Evolutionary conservation across 2,888 invertebrate species (phyloP).

Genomic region (Troilus luridus): DNA sequence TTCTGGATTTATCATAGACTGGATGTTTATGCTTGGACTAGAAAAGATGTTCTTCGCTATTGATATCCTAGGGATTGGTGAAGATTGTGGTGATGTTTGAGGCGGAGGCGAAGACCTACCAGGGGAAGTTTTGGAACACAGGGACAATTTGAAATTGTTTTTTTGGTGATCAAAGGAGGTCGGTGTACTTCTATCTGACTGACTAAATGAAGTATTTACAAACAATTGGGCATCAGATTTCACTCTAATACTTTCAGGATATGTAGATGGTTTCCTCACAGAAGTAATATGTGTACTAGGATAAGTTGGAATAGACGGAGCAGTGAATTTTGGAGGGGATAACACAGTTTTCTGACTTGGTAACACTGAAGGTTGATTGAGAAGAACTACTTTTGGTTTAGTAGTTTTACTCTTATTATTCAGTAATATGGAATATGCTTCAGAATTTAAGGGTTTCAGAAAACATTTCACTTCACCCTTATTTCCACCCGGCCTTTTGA

Average conservation of each 20-base stretch:
- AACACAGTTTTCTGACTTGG: constrained; percentile 19
- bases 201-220: constrained; percentile 16
- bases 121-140: not conserved
- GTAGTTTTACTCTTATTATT: constrained; percentile 32
- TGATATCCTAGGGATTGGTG: constrained; percentile 58
- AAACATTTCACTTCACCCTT: constrained; percentile 52
- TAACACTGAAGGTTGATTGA: constrained; percentile 42
- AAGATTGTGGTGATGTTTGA: constrained; percentile 2
- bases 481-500: constrained; percentile 44
- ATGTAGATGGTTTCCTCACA: not conserved
- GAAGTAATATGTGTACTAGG: constrained; percentile 6
- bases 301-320: constrained; percentile 11
- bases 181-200: constrained; percentile 21
- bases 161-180: constrained; percentile 22
- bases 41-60: constrained; percentile 61
- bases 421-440: constrained; percentile 43
- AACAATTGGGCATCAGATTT: constrained; percentile 47
- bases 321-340: constrained; percentile 51
- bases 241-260: constrained; percentile 24
- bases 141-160: constrained; percentile 12
- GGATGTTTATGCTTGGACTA: constrained; percentile 35
- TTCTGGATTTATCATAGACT: constrained; percentile 27
- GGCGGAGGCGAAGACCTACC: not conserved
- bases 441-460: constrained; percentile 46
- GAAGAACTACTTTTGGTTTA: constrained; percentile 28